phyloP scores from a whole-genome alignment of 2,888 invertebrate genomes.

The Lissocephala sabroskyi region DNA sequence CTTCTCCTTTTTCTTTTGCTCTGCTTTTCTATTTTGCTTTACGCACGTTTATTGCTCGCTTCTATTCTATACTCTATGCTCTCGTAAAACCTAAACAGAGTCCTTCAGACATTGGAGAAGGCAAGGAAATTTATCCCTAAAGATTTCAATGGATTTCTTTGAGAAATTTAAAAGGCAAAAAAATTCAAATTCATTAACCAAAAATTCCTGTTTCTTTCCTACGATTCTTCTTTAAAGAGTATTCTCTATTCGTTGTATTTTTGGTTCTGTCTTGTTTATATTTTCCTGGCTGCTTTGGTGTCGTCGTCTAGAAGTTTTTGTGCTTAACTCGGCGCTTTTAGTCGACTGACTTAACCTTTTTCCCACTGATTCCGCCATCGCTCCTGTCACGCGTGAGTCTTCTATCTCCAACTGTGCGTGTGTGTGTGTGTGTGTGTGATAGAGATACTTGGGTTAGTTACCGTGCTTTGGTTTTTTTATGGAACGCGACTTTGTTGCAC shows the following conservation, averaged over 20 bases:
- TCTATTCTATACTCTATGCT: conserved; percentile 55
- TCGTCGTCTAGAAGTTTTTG: conserved; percentile 11
- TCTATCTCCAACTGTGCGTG: neutral
- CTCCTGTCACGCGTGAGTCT: no score
- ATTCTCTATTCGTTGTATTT: neutral
- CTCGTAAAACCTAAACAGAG: no score
- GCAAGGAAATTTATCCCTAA: no score
- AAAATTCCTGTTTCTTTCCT: conserved; percentile 23
- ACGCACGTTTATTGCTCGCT: no score
- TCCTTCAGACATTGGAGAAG: no score
- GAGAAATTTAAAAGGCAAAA: no score
- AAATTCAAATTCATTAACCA: no score
- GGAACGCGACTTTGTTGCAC: conserved; percentile 54
- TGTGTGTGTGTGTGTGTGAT: conserved; percentile 1
- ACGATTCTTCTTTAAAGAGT: no score
- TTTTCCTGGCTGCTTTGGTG: neutral
- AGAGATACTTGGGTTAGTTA: no score
- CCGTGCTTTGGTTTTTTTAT: conserved; percentile 40
- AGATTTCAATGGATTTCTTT: no score
- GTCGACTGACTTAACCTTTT: conserved; percentile 37
- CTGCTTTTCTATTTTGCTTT: conserved; percentile 52
- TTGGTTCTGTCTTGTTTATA: neutral
- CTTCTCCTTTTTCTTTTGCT: conserved; percentile 25
- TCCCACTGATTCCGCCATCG: conserved; percentile 1
- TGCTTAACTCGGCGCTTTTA: conserved; percentile 46